phyloP scores from a whole-genome alignment of 1,140 invertebrate genomes.

The Tachypleus tridentatus region DNA sequence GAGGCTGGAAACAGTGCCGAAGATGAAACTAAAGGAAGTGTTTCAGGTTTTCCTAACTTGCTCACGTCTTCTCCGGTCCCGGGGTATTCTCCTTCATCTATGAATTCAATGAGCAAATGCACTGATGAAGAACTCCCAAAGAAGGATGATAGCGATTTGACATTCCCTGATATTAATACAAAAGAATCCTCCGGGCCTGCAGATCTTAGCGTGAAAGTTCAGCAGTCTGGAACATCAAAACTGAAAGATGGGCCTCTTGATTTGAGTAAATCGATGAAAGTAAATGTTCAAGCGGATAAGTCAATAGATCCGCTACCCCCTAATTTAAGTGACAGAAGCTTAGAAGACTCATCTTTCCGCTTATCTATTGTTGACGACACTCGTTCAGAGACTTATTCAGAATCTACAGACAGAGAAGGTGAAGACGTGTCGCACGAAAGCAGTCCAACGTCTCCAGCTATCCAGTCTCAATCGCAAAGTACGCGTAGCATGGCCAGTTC shows the following conservation, averaged over 20 bases:
- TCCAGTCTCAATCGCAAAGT: slow-evolving; percentile 22
- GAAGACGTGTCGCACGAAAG: slow-evolving; percentile 46
- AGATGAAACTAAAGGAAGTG: neutral
- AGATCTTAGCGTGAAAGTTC: slow-evolving; percentile 15
- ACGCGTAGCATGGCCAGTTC: slow-evolving; percentile 14
- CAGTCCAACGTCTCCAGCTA: slow-evolving; percentile 60
- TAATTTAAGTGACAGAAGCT: slow-evolving; percentile 25
- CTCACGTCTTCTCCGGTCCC: neutral
- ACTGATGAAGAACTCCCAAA: slow-evolving; percentile 81
- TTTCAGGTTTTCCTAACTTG: neutral
- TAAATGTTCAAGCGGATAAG: slow-evolving; percentile 11
- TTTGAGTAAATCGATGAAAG: slow-evolving; percentile 44
- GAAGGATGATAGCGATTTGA: slow-evolving; percentile 72
- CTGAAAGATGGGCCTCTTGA: slow-evolving; percentile 60
- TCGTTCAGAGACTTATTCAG: slow-evolving; percentile 32
- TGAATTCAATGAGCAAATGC: slow-evolving; percentile 50
- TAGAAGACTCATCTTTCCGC: slow-evolving; percentile 16
- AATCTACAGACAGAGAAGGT: slow-evolving; percentile 32
- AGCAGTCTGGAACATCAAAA: slow-evolving; percentile 3
- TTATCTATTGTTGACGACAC: slow-evolving; percentile 28
- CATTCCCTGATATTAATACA: slow-evolving; percentile 11
- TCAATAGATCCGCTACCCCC: slow-evolving; percentile 13
- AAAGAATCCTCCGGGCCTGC: slow-evolving; percentile 5
- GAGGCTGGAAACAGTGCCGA: neutral
- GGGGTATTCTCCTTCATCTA: neutral